Percentiles rank a stretch among this genome's conserved stretches.
phyloP scores from a whole-genome alignment of 2,888 invertebrate genomes.

The Myopa tessellatipennis region DNA sequence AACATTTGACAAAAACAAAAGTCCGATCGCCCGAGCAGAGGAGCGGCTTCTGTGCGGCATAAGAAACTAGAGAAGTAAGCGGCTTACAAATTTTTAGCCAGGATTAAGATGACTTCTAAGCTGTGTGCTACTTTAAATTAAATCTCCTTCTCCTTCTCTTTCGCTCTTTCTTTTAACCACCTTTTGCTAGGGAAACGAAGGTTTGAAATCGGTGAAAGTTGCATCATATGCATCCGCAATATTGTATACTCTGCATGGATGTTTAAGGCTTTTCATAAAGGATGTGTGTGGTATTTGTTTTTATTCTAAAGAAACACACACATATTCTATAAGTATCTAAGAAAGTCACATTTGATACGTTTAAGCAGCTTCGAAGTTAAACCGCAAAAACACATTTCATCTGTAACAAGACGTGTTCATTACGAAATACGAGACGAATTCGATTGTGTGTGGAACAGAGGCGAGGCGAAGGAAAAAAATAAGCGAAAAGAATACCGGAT shows the following conservation, averaged over 20 bases:
- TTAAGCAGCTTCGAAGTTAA: conserved; percentile 13
- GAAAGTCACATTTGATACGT: neutral
- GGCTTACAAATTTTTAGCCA: conserved; percentile 4
- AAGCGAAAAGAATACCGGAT: too few relatives aligned
- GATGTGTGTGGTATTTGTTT: neutral
- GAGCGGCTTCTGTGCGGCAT: neutral
- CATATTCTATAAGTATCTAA: neutral
- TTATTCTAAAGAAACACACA: neutral
- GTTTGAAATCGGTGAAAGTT: neutral
- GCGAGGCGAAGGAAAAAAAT: too few relatives aligned
- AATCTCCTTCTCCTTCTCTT: neutral
- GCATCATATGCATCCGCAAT: too few relatives aligned
- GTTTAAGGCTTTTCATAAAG: neutral
- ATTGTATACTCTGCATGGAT: too few relatives aligned
- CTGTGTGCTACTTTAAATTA: neutral
- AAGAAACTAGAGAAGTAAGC: neutral
- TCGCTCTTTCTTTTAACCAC: too few relatives aligned
- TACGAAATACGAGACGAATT: too few relatives aligned
- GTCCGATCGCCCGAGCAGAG: neutral
- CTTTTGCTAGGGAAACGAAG: neutral
- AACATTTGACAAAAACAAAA: neutral
- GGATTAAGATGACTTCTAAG: neutral
- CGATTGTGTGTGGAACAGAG: too few relatives aligned
- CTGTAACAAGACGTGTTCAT: too few relatives aligned
- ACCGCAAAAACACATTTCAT: neutral